Percentiles rank a stretch among this genome's conserved stretches.
These are phyloP conservation scores for Diuraphis noxia DNA, from an alignment of 1,140 invertebrate genomes.

Conservation along the genomic window DNA sequence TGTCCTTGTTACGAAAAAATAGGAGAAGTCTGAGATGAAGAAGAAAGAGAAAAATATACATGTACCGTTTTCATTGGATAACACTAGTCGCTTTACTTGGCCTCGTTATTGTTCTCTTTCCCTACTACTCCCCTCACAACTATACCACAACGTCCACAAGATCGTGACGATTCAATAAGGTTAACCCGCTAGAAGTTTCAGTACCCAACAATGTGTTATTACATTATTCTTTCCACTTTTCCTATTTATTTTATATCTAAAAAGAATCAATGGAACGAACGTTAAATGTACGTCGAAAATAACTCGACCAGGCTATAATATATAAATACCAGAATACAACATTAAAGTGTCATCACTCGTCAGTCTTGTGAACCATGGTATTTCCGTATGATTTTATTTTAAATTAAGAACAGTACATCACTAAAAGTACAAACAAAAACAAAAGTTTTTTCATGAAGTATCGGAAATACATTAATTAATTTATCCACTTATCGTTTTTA, in stretches of 20 bases:
- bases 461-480: not conserved
- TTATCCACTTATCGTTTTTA: not conserved
- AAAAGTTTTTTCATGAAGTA: not conserved
- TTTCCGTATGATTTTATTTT: not conserved
- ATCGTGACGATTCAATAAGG: constrained; percentile 31
- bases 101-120: constrained; percentile 7
- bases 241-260: not conserved
- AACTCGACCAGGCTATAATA: not conserved
- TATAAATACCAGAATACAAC: not conserved
- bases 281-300: constrained; percentile 8
- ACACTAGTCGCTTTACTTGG: constrained; percentile 34
- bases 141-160: not conserved
- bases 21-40: not conserved
- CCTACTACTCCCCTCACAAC: not conserved
- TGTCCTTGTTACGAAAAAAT: not conserved
- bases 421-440: not conserved
- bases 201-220: constrained; percentile 18
- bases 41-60: constrained; percentile 16
- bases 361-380: not conserved
- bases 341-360: not conserved
- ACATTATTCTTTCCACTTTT: constrained; percentile 13
- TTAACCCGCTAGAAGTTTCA: constrained; percentile 34
- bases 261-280: not conserved
- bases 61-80: constrained; percentile 13
- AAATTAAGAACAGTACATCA: no score